Evolutionary conservation across 2,888 invertebrate genomes (phyloP), one percentile per base, ranked within the genome.

Genomic region (Apodemia mormo): DNA sequence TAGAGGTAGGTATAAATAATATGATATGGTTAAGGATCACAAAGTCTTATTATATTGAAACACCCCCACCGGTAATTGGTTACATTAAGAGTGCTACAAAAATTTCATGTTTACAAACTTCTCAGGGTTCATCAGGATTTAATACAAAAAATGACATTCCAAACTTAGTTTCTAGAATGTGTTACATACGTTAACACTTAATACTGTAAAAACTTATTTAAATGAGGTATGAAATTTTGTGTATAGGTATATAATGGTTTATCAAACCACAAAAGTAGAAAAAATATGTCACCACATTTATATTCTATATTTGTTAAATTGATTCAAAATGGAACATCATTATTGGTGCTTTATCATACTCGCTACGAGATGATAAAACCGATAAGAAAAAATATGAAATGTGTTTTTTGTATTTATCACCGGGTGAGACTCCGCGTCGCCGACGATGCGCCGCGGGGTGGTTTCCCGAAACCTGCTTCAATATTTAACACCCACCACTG

Each of bases 281-380:
- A 85, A 85, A 85, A 85, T 83, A 79, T 87, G 88, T 89, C 89
- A 86, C 84, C 79, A 80, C 82, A 81, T 83, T 85, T 80, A 80
- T 78, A 79, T 79, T 78, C 81, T 82, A 83, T 83, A 79, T 87
- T 85, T 85, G 83, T 88, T 85, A 86, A 88, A 89, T 90, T 83
- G 89, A 82, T 85, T 85, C 81, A 77, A 80, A 88, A 91, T 87
- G 90, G 88, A 92, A 93, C 92, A 92, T 92, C 92, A 92, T 91
- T 92, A 93, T 92, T 90, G 92, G 88, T 91, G 86, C 90, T 92
- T 90, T 88, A 92, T 92, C 91, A 92, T 92, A 49, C 49, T 49
- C 49, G 49, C 49, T 49, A 85, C 86, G 83, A 87, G 84, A 80
- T 73, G 82, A 87, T 92, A 92, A 92, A 92, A 90, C 80, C 83